phyloP scores from a whole-genome alignment of 2,113 vertebrate species.

The Corapipo altera region DNA sequence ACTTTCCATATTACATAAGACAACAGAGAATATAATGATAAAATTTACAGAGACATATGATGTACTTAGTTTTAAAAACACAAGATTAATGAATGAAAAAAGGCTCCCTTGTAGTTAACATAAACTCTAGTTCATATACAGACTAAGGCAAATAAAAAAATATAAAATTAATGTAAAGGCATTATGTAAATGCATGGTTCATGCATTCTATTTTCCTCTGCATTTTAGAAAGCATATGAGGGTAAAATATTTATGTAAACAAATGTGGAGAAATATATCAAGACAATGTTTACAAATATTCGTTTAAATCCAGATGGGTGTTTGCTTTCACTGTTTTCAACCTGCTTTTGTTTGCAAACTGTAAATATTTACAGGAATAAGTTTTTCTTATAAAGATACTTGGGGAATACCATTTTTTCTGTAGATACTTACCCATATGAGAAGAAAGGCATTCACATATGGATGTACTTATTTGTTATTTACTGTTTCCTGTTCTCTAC shows the following conservation, averaged over 20 bases:
- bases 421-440: background rate
- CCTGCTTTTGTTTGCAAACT: background rate
- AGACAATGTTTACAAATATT: background rate
- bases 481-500: background rate
- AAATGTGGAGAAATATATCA: background rate
- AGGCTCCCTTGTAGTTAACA: background rate
- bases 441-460: background rate
- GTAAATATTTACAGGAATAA: background rate
- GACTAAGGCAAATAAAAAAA: background rate
- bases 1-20: conserved; percentile 44
- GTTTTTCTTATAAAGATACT: background rate
- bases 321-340: background rate
- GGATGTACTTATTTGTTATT: background rate
- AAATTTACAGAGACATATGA: background rate
- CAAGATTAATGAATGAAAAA: background rate
- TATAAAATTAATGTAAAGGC: background rate
- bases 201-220: background rate
- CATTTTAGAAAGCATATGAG: background rate
- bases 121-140: background rate
- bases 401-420: background rate
- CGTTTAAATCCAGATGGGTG: background rate
- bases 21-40: background rate
- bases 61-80: background rate
- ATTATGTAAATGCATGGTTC: background rate
- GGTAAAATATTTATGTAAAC: background rate